Conservation (phyloP, 2,113 vertebrate genomes). For the Canis aureus region DNA sequence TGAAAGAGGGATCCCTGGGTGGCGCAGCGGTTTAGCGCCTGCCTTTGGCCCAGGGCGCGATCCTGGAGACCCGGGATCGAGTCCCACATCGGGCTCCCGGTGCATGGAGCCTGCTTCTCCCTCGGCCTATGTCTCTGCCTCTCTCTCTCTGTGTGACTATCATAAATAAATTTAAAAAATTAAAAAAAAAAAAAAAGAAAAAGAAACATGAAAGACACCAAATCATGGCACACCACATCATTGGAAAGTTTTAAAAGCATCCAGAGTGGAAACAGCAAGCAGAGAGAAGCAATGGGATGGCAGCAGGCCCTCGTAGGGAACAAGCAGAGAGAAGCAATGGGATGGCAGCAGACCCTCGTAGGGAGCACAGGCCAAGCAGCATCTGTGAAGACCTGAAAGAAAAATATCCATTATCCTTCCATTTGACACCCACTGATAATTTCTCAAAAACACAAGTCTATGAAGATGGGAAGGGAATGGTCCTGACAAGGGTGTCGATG, state of each 20-base stretch:
- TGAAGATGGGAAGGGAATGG: too few species aligned
- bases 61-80: too few species aligned
- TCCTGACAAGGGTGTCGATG: too few species aligned
- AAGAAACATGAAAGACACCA: not conserved
- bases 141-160: too few species aligned
- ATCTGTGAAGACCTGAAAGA: not conserved
- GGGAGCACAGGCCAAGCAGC: not conserved
- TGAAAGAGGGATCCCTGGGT: not conserved
- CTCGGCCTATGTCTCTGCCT: too few species aligned
- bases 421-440: not conserved
- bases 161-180: too few species aligned
- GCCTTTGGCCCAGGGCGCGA: too few species aligned
- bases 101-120: too few species aligned
- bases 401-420: not conserved
- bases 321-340: not conserved
- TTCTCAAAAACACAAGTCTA: not conserved
- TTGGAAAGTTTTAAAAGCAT: not conserved
- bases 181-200: too few species aligned
- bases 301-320: not conserved
- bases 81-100: too few species aligned
- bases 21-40: too few species aligned
- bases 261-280: not conserved
- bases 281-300: not conserved
- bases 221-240: not conserved
- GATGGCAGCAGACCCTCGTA: not conserved